Percentiles rank a stretch among this genome's conserved stretches.
phyloP scores from a whole-genome alignment of 2,888 invertebrate species.

The Troglohyphantes excavatus region DNA sequence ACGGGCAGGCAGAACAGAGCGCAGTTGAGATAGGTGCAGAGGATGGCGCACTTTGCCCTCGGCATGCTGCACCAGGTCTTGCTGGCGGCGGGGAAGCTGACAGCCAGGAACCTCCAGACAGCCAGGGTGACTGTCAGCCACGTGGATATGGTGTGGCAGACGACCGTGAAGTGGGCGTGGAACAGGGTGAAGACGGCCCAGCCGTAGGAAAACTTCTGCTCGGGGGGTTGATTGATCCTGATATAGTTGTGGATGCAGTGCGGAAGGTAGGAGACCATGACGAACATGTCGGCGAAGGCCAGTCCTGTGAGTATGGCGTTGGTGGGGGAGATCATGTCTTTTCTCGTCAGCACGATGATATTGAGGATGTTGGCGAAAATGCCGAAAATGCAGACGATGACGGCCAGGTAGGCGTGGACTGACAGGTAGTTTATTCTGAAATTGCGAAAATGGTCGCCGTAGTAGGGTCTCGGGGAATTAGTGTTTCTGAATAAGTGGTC shows the following conservation, averaged over 20 bases:
- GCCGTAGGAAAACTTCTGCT: constrained; percentile 85
- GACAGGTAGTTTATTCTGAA: constrained; percentile 88
- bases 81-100: constrained; percentile 84
- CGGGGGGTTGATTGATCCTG: constrained; percentile 70
- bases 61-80: constrained; percentile 87
- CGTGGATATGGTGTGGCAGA: constrained; percentile 94
- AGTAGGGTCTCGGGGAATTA: constrained; percentile 65
- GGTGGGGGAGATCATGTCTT: constrained; percentile 95
- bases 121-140: constrained; percentile 96
- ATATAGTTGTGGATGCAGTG: constrained; percentile 92
- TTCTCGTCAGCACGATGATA: constrained; percentile 92
- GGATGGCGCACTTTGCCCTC: constrained; percentile 89
- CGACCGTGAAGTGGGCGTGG: constrained; percentile 94
- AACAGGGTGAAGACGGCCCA: constrained; percentile 94
- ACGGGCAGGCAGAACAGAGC: constrained; percentile 93
- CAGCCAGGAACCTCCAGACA: constrained; percentile 92
- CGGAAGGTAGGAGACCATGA: constrained; percentile 94
- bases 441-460: constrained; percentile 80
- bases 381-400: constrained; percentile 94
- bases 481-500: constrained; percentile 60
- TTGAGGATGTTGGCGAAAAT: constrained; percentile 95
- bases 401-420: constrained; percentile 92
- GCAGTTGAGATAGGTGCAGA: constrained; percentile 90
- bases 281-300: constrained; percentile 95
- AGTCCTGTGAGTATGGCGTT: constrained; percentile 93